Conservation (phyloP, 2,797 vertebrate species). For the Lycodopsis pacificus region DNA sequence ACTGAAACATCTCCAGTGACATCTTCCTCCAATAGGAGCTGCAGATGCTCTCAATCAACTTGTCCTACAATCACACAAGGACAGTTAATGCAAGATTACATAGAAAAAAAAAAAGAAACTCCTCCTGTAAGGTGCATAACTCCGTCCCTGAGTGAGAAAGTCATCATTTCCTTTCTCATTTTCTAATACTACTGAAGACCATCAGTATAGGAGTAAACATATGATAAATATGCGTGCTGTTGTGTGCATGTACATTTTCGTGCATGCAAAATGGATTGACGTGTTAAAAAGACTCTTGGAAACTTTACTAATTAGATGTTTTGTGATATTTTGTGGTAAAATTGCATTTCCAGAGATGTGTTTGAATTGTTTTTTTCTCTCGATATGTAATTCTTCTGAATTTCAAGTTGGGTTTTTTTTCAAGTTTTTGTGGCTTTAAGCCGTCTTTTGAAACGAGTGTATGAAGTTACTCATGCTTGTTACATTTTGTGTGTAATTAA, state of each 20-base stretch:
- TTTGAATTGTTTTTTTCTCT: slow-evolving; percentile 53
- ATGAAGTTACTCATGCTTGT: slow-evolving; percentile 78
- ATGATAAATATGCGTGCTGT: slow-evolving; percentile 68
- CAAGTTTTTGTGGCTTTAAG: slow-evolving; percentile 77
- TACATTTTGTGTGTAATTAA: slow-evolving; percentile 81
- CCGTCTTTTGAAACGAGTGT: slow-evolving; percentile 73
- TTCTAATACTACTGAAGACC: slow-evolving; percentile 89
- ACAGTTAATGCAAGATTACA: slow-evolving; percentile 9
- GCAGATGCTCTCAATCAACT: background rate
- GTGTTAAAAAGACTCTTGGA: slow-evolving; percentile 67
- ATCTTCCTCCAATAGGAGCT: background rate
- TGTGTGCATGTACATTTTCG: slow-evolving; percentile 75
- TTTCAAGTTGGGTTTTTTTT: slow-evolving; percentile 39
- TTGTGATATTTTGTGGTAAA: slow-evolving; percentile 63
- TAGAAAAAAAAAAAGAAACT: background rate
- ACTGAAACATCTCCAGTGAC: slow-evolving; percentile 15
- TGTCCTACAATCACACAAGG: background rate
- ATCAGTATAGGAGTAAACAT: slow-evolving; percentile 80
- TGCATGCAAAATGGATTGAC: slow-evolving; percentile 74
- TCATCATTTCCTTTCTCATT: slow-evolving; percentile 60
- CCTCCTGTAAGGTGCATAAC: slow-evolving; percentile 40
- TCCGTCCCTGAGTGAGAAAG: slow-evolving; percentile 21
- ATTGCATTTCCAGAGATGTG: slow-evolving; percentile 50
- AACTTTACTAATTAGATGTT: slow-evolving; percentile 73
- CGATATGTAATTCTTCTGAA: slow-evolving; percentile 51